A percentile compares a stretch with the other conserved stretches of the same genome.
phyloP scores from a whole-genome alignment of 2,113 vertebrate genomes.

The Corythaixoides concolor region DNA sequence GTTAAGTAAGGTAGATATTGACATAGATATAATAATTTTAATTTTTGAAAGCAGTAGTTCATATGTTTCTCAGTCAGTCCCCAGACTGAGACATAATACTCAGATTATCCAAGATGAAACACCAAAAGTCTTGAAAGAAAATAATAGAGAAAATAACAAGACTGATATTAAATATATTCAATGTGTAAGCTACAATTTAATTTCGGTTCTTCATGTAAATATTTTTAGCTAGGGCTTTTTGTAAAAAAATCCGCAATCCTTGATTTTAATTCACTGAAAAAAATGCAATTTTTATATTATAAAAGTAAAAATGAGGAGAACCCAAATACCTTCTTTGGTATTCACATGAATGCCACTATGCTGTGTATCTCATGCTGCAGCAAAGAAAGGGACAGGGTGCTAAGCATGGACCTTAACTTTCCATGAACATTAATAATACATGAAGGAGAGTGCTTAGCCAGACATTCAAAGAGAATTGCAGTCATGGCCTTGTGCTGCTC shows the following conservation, averaged over 20 bases:
- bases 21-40: neutral
- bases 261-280: neutral
- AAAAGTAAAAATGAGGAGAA: neutral
- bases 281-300: neutral
- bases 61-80: neutral
- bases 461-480: neutral
- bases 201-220: neutral
- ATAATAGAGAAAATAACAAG: neutral
- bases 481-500: neutral
- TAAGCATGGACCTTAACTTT: neutral
- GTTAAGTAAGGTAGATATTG: neutral
- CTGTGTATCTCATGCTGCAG: neutral
- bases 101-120: neutral
- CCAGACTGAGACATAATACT: neutral
- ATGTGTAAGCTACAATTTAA: neutral
- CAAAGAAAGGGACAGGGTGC: neutral
- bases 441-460: neutral
- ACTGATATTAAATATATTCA: neutral
- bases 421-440: neutral
- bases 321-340: neutral
- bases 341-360: neutral
- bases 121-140: neutral
- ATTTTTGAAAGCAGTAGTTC: neutral
- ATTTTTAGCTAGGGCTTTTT: neutral
- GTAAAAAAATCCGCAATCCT: fast-evolving